phyloP scores from a whole-genome alignment of 2,888 invertebrate genomes.

The Patella pellucida region DNA sequence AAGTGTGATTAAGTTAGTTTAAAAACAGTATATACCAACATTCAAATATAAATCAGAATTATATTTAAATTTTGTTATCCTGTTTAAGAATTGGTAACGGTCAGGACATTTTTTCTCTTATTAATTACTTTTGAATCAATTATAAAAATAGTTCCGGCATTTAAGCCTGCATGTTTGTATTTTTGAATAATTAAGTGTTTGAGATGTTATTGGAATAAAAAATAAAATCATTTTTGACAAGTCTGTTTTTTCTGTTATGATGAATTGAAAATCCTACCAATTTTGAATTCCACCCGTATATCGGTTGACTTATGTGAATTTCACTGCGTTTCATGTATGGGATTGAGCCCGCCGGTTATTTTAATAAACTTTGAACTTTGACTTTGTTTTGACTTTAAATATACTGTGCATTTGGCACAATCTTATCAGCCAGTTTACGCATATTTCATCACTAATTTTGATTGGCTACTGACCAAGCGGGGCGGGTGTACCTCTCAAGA shows the following conservation, averaged over 20 bases:
- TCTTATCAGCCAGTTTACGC: too few relatives aligned
- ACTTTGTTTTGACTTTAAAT: too few relatives aligned
- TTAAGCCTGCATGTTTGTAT: slow-evolving; percentile 15
- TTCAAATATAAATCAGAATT: slow-evolving; percentile 14
- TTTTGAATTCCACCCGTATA: not conserved
- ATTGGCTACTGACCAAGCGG: too few relatives aligned
- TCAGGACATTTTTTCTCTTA: slow-evolving; percentile 15
- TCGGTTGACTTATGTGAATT: too few relatives aligned
- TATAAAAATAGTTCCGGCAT: slow-evolving; percentile 7
- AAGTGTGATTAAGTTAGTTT: slow-evolving; percentile 13
- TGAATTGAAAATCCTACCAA: slow-evolving; percentile 15
- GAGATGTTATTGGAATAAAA: slow-evolving; percentile 15
- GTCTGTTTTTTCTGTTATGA: slow-evolving; percentile 12
- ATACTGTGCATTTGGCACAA: too few relatives aligned
- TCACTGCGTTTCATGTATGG: too few relatives aligned
- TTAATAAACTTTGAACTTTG: too few relatives aligned
- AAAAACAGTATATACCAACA: slow-evolving; percentile 13
- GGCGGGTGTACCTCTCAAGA: too few relatives aligned
- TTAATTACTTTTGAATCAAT: slow-evolving; percentile 15
- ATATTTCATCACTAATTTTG: too few relatives aligned
- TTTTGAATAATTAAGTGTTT: slow-evolving; percentile 15
- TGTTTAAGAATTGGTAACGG: slow-evolving; percentile 15
- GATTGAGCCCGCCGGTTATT: too few relatives aligned
- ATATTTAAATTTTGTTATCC: slow-evolving; percentile 10
- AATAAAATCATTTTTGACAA: not conserved